phyloP scores from a whole-genome alignment of 2,797 vertebrate species.

The Okamejei kenojei region DNA sequence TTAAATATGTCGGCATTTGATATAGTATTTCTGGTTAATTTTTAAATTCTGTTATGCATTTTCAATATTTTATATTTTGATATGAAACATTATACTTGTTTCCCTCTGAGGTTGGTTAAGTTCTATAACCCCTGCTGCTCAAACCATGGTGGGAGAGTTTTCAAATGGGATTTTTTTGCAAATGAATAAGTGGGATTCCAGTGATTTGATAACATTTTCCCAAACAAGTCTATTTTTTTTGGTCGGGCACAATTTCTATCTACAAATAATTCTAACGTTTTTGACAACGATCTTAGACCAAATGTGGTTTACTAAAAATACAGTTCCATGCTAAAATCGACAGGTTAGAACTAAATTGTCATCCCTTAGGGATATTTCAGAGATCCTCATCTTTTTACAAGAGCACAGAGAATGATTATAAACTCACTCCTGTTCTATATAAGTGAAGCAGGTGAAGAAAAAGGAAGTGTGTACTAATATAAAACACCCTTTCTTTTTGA shows the following conservation, averaged over 20 bases:
- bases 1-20: background rate
- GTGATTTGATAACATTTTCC: background rate
- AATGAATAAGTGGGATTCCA: background rate
- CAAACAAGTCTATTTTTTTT: background rate
- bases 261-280: background rate
- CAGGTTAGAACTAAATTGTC: background rate
- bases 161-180: background rate
- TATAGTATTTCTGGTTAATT: background rate
- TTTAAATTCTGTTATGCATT: background rate
- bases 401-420: background rate
- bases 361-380: background rate
- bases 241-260: background rate
- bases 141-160: background rate
- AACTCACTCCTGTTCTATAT: background rate
- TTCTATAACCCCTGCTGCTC: background rate
- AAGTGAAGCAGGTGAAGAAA: background rate
- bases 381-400: background rate
- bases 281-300: background rate
- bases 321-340: background rate
- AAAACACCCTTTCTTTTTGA: background rate
- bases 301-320: background rate
- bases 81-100: background rate
- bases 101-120: background rate
- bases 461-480: background rate
- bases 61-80: background rate